phyloP scores from a whole-genome alignment of 2,113 vertebrate species.

The Callorhinus ursinus region DNA sequence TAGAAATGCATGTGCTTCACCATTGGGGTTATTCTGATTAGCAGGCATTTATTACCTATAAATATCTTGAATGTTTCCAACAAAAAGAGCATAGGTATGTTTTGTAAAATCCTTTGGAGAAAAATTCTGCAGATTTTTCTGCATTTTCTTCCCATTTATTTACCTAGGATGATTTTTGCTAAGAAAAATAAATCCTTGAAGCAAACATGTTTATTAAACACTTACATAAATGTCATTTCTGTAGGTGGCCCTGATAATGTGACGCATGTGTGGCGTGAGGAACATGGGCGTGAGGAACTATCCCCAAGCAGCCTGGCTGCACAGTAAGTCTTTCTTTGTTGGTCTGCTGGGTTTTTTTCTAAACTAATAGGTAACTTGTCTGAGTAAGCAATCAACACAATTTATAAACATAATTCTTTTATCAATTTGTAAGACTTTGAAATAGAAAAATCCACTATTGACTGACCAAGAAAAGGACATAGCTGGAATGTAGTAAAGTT shows the following conservation, averaged over 20 bases:
- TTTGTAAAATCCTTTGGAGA: not conserved
- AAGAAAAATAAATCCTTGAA: not conserved
- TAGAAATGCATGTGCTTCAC: slow-evolving; percentile 20
- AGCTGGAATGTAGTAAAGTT: not conserved
- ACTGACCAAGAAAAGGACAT: not conserved
- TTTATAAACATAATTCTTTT: not conserved
- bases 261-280: slow-evolving; percentile 69
- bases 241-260: slow-evolving; percentile 76
- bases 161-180: slow-evolving; percentile 4
- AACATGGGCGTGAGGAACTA: slow-evolving; percentile 48
- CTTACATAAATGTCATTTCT: slow-evolving; percentile 27
- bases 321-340: slow-evolving; percentile 79
- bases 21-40: not conserved
- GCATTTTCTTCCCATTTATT: not conserved
- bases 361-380: not conserved
- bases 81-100: not conserved
- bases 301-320: slow-evolving; percentile 83
- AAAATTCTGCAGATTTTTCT: not conserved
- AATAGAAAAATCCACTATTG: not conserved
- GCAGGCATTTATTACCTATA: not conserved
- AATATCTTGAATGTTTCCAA: slow-evolving; percentile 21
- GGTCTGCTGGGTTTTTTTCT: not conserved
- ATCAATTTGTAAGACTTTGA: not conserved
- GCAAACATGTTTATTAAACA: slow-evolving; percentile 18
- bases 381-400: not conserved